phyloP scores from a whole-genome alignment of 2,113 vertebrate species.

The Heterotilapia buettikoferi region DNA sequence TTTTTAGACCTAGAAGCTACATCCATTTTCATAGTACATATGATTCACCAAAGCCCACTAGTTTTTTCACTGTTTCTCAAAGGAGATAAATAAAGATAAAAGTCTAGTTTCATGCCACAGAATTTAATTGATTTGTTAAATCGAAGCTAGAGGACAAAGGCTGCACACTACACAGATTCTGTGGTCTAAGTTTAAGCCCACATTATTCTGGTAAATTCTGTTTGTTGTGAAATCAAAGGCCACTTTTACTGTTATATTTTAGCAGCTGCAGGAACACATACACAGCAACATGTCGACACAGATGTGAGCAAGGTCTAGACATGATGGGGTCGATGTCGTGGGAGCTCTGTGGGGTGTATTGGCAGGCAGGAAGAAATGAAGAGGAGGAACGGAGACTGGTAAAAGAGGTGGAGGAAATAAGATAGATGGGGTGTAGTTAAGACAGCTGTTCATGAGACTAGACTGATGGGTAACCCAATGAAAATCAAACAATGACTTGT shows the following conservation, averaged over 20 bases:
- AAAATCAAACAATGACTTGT: not conserved
- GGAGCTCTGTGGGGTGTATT: slow-evolving; percentile 47
- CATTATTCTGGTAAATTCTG: not conserved
- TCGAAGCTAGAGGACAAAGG: not conserved
- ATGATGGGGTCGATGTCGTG: slow-evolving; percentile 52
- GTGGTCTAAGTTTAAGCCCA: not conserved
- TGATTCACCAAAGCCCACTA: not conserved
- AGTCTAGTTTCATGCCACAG: not conserved
- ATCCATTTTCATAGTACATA: not conserved
- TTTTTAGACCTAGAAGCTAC: not conserved
- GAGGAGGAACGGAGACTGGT: not conserved
- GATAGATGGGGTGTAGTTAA: not conserved
- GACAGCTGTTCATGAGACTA: not conserved
- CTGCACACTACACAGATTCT: not conserved
- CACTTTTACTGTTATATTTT: slow-evolving; percentile 36
- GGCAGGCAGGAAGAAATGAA: not conserved
- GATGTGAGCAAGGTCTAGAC: not conserved
- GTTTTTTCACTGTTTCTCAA: not conserved
- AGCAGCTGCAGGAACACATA: slow-evolving; percentile 53
- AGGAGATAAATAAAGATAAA: not conserved
- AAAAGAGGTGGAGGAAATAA: not conserved
- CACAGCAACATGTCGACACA: slow-evolving; percentile 1
- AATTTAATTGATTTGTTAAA: not conserved
- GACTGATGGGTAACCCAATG: not conserved
- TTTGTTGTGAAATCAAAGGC: slow-evolving; percentile 39